Evolutionary conservation across 2,888 invertebrate genomes (phyloP).

Genomic region (Polydrusus tereticollis): DNA sequence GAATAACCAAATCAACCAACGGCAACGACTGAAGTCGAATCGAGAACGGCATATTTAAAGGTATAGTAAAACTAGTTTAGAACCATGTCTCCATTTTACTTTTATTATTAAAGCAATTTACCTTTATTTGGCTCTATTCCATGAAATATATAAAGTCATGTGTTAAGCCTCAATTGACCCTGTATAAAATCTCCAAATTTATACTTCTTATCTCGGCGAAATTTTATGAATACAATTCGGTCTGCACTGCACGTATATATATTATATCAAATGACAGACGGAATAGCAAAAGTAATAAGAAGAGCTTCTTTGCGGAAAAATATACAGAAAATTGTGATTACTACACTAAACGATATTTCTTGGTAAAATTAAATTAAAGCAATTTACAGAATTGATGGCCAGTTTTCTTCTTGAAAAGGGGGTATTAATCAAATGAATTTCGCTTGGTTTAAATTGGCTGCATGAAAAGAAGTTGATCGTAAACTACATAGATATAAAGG

Average conservation of each 20-base stretch:
- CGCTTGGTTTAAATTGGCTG: constrained; percentile 48
- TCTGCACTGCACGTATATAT: constrained; percentile 46
- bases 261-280: constrained; percentile 48
- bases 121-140: background rate
- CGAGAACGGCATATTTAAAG: too few species aligned
- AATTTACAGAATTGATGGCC: constrained; percentile 49
- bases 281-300: constrained; percentile 46
- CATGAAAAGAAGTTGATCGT: constrained; percentile 48
- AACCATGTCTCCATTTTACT: too few species aligned
- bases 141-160: constrained; percentile 16
- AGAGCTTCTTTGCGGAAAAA: constrained; percentile 45
- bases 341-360: constrained; percentile 48
- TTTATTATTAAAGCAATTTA: background rate
- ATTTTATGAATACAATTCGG: constrained; percentile 49
- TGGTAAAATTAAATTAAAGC: constrained; percentile 49
- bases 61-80: too few species aligned
- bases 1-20: too few species aligned
- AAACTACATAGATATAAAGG: constrained; percentile 46
- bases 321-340: constrained; percentile 49
- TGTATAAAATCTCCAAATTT: constrained; percentile 43
- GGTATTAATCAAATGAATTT: constrained; percentile 49
- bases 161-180: constrained; percentile 42
- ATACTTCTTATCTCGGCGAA: constrained; percentile 44
- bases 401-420: constrained; percentile 47
- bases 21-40: too few species aligned